Conservation (phyloP, 2,888 invertebrate genomes). For the Drosophila paranaensis region DNA sequence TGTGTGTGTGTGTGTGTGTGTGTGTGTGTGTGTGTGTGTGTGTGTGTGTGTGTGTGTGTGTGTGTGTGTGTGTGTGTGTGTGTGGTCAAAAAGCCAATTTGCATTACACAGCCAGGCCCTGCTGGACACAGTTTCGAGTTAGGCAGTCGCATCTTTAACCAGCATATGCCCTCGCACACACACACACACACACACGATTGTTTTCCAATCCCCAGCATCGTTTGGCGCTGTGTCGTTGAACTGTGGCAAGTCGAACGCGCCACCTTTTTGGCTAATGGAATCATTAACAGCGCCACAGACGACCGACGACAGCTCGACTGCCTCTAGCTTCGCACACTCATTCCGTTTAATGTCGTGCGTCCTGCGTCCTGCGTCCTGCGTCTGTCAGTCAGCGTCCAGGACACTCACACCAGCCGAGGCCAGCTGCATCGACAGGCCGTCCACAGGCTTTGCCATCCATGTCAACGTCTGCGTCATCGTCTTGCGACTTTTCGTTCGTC, state of each 20-base stretch:
- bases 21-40: conserved; percentile 24
- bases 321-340: conserved; percentile 5
- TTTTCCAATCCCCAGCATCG: conserved; percentile 16
- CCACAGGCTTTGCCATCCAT: conserved; percentile 7
- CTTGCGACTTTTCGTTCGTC: conserved; percentile 48
- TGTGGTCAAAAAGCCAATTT: conserved; percentile 41
- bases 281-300: conserved; percentile 59
- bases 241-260: conserved; percentile 68
- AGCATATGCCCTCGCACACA: neutral
- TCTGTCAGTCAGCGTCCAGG: conserved; percentile 41
- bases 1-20: conserved; percentile 32
- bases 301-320: neutral
- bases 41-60: conserved; percentile 17
- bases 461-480: conserved; percentile 62
- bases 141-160: conserved; percentile 26
- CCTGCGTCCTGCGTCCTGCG: no score
- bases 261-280: conserved; percentile 70
- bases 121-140: conserved; percentile 30
- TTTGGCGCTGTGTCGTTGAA: conserved; percentile 62
- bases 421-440: conserved; percentile 14
- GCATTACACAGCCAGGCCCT: conserved; percentile 28
- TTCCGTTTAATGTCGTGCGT: conserved; percentile 57
- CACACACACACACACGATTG: conserved; percentile 16
- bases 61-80: conserved; percentile 28
- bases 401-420: neutral